Conservation (phyloP, 2,888 invertebrate species). For the Epicampocera succincta region DNA sequence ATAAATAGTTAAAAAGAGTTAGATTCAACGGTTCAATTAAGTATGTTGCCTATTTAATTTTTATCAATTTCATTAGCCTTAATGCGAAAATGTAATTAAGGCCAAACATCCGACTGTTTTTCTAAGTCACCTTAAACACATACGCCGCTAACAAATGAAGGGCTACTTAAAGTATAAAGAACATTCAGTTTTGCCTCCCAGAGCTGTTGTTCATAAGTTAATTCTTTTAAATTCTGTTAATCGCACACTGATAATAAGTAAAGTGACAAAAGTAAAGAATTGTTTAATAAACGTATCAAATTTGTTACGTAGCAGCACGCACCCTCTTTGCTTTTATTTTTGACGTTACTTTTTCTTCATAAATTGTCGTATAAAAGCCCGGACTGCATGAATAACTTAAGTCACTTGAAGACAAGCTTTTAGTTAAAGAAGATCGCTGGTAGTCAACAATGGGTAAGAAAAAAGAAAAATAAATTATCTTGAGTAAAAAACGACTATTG, state of each 20-base stretch:
- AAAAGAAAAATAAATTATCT: constrained; percentile 36
- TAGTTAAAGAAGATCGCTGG: constrained; percentile 64
- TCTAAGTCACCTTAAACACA: too few species aligned
- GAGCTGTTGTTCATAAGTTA: background rate
- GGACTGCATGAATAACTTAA: constrained; percentile 51
- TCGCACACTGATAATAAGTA: constrained; percentile 39
- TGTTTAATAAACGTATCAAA: constrained; percentile 40
- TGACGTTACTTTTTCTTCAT: constrained; percentile 35
- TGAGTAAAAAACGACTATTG: constrained; percentile 16
- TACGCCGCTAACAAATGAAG: too few species aligned
- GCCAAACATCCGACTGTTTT: too few species aligned
- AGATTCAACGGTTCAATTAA: too few species aligned
- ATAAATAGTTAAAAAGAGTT: too few species aligned
- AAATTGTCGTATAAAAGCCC: constrained; percentile 58
- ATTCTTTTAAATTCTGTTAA: constrained; percentile 26
- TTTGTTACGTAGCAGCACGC: constrained; percentile 50
- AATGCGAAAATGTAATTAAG: too few species aligned
- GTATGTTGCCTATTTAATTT: too few species aligned
- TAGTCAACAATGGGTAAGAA: constrained; percentile 65
- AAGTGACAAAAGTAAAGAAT: constrained; percentile 58
- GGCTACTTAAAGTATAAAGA: too few species aligned
- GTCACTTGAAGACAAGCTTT: constrained; percentile 64
- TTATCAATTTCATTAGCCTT: too few species aligned
- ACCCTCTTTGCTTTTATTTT: constrained; percentile 56
- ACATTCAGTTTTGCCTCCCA: too few species aligned